Evolutionary conservation across 2,113 vertebrate genomes (phyloP).

Genomic region (Mohoua ochrocephala): DNA sequence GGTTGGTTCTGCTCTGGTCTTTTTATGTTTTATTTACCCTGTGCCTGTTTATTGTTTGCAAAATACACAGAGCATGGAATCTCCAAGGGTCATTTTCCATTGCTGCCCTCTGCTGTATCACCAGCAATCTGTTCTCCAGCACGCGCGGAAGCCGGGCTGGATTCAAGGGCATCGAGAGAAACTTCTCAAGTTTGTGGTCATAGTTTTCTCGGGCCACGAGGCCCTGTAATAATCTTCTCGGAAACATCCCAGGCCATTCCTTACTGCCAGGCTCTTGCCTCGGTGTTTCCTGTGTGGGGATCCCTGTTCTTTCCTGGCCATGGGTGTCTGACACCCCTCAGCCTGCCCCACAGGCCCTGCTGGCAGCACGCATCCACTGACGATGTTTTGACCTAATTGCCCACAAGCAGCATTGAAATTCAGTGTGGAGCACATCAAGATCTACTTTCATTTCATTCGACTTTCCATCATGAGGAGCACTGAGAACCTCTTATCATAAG

Average conservation of each 20-base stretch:
- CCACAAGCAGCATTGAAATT: not conserved
- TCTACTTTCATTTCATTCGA: slow-evolving; percentile 3
- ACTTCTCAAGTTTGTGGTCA: not conserved
- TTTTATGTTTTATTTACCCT: slow-evolving; percentile 52
- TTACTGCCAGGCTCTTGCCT: not conserved
- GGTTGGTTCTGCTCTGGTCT: not conserved
- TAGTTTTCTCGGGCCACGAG: not conserved
- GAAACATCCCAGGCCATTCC: not conserved
- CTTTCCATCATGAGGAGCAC: slow-evolving; percentile 11
- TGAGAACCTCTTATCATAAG: slow-evolving; percentile 5
- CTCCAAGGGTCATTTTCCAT: slow-evolving; percentile 27
- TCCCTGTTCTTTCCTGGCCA: not conserved
- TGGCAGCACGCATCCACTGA: not conserved
- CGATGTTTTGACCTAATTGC: not conserved
- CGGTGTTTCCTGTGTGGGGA: not conserved
- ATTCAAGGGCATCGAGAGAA: not conserved
- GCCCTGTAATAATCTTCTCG: not conserved
- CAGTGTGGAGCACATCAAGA: not conserved
- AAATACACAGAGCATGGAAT: not conserved
- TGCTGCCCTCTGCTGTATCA: slow-evolving; percentile 21
- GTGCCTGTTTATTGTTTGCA: slow-evolving; percentile 18
- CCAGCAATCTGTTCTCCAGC: slow-evolving; percentile 15
- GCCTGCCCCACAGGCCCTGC: not conserved
- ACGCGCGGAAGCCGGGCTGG: not conserved
- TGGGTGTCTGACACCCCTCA: not conserved